Base-by-base conservation (phyloP, 2,113 vertebrate species). In the Megaceryle maxima region DNA sequence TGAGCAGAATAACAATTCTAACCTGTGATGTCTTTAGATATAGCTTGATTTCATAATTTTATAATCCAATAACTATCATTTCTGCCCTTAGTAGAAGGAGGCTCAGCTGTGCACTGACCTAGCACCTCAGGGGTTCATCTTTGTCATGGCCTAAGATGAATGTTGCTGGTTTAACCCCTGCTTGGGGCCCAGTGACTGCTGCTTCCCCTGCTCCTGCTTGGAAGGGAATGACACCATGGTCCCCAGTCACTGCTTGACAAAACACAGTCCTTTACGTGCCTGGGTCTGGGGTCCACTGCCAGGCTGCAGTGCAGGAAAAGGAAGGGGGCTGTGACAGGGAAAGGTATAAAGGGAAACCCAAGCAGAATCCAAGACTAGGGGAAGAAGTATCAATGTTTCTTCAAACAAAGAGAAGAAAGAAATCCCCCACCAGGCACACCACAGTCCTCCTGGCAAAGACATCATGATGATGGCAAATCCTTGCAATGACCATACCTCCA, bases 91-190 rank as follows among this genome's bases (percentile, higher is more conserved):
- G 8, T 2, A 28, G 28, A 5, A 6, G 20, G 2, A 18, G 4
- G 8, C 33, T 1, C 5, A 1, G 10, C 39, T 60, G 9, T 16
- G 21, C 1, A 0, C 18, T n/a, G 28, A 39, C 9, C 9, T 1
- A 2, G 33, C 31, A 6, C 7, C 4, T n/a, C 39, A 46, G 12
- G 5, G 12, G 6, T 44, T 90, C 24, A 18, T 5, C 6, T 20
- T 33, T 1, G 0, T n/a, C 4, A 1, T 29, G 51, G 22, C 10
- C 46, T 25, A 12, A 76, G 5, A 29, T 28, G 53, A 4, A 5
- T 41, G 28, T 17, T 0, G 0, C 48, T 87, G 48, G 3, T 64
- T 89, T 68, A 59, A 73, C 6, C 6, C 8, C 46, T 63, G 16
- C 1, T 1, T 25, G 3, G 10, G 17, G 6, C 3, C 28, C 28